Base-by-base conservation (phyloP, 2,113 vertebrate genomes). In the Trichechus manatus region DNA sequence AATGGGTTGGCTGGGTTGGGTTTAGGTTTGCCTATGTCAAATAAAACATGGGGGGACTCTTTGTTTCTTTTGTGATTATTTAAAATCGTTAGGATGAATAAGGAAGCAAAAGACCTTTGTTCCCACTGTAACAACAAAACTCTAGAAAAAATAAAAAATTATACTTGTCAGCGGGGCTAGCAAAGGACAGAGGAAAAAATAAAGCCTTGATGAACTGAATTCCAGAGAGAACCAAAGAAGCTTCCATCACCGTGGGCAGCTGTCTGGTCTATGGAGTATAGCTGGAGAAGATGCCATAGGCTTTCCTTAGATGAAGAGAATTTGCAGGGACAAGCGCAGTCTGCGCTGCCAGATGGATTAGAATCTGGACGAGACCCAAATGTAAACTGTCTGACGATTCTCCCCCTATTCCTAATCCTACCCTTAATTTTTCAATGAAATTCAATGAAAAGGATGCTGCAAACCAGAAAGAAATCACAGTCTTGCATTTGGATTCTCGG, bases 21-120 rank as follows among this genome's bases (percentile, higher is more conserved):
- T 47, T 47, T 47, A 93, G n/a, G n/a, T 42, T 94, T 88, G 42
- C 14, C n/a, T 66, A 84, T 75, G 84, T 91, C 63, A 91, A 87
- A 93, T 75, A 63, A 90, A 77, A 93, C 11, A 0, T 22, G 22
- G 22, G 10, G 11, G 11, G 23, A 75, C 4, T 66, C 25, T 95
- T 91, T 50, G 15, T 23, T 89, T 53, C 25, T 20, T 93, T 89
- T 94, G 47, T 70, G 47, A 20, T 82, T 89, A 59, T 85, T 86
- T 85, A 25, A 78, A 90, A 95, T 72, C 53, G 22, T 77, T 84
- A 82, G 47, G 25, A 50, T 86, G 72, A 93, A 89, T 29, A 89
- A 66, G n/a, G 1, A 87, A 95, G 42, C 19, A 82, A 84, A 95
- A 81, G 27, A 87, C 14, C n/a, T 81, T 31, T 86, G 25, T 92